Evolutionary conservation across 2,888 invertebrate genomes (phyloP).

Genomic region (Sphaerophoria taeniata): DNA sequence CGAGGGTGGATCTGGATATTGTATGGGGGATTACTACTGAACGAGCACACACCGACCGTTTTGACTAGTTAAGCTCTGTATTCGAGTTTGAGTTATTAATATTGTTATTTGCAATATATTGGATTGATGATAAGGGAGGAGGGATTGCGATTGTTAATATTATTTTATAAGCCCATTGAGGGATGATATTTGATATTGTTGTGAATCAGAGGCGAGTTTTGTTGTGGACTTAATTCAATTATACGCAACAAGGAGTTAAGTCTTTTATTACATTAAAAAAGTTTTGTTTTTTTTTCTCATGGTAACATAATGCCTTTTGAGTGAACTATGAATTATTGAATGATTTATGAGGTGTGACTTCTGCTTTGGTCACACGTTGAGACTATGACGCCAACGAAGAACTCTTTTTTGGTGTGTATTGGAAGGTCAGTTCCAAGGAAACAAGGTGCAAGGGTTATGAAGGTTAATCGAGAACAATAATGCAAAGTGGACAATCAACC

Average conservation of each 20-base stretch:
- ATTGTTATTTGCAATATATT: constrained; percentile 25
- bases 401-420: too few species aligned
- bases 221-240: constrained; percentile 50
- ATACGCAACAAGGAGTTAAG: constrained; percentile 28
- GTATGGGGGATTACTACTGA: constrained; percentile 47
- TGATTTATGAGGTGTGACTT: constrained; percentile 9
- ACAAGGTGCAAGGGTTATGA: too few species aligned
- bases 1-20: constrained; percentile 44
- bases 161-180: constrained; percentile 67
- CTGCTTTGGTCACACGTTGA: neutral
- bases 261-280: constrained; percentile 9
- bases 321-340: neutral
- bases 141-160: constrained; percentile 63
- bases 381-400: too few species aligned
- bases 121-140: constrained; percentile 58
- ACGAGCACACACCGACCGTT: constrained; percentile 7
- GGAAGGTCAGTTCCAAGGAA: too few species aligned
- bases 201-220: neutral
- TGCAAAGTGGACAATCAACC: too few species aligned
- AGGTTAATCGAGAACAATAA: too few species aligned
- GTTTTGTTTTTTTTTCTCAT: constrained; percentile 2
- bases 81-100: constrained; percentile 49
- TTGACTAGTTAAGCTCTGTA: constrained; percentile 65
- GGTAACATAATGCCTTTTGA: neutral
- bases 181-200: constrained; percentile 33